Conservation (phyloP, 2,113 vertebrate genomes). For the Semicossyphus pulcher region DNA sequence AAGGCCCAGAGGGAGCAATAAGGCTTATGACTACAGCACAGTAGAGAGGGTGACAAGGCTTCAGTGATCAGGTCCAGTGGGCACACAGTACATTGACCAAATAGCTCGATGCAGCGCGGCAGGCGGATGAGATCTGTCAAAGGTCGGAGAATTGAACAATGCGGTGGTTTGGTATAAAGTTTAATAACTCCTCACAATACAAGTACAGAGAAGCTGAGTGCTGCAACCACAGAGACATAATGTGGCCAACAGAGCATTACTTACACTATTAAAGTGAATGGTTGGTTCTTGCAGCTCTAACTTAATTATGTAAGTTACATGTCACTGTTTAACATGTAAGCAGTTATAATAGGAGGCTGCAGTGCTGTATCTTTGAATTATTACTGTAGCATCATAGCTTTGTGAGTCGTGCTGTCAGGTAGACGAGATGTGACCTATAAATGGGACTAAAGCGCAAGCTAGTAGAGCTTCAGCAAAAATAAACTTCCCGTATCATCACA, state of each 20-base stretch:
- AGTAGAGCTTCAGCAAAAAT: neutral
- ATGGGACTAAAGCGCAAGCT: neutral
- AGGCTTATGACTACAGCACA: conserved; percentile 28
- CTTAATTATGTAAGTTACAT: neutral
- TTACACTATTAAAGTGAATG: conserved; percentile 2
- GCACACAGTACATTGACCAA: conserved; percentile 22
- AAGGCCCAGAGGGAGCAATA: conserved; percentile 49
- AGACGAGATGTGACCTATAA: neutral
- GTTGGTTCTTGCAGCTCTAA: neutral
- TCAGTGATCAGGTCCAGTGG: conserved; percentile 41
- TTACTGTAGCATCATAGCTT: neutral
- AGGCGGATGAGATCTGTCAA: conserved; percentile 49
- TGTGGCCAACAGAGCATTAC: conserved; percentile 2
- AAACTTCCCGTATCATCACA: too few species aligned
- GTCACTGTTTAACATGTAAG: neutral
- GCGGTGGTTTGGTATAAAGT: conserved; percentile 11
- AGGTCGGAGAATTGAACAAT: conserved; percentile 46
- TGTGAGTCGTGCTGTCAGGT: neutral
- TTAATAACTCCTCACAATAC: conserved; percentile 15
- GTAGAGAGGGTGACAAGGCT: conserved; percentile 27
- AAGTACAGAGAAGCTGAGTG: neutral
- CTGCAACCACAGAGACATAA: neutral
- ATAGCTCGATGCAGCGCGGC: conserved; percentile 8
- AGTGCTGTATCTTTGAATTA: neutral
- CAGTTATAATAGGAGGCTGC: neutral